phyloP scores from a whole-genome alignment of 2,888 invertebrate genomes.

The Sarcophaga caerulescens region DNA sequence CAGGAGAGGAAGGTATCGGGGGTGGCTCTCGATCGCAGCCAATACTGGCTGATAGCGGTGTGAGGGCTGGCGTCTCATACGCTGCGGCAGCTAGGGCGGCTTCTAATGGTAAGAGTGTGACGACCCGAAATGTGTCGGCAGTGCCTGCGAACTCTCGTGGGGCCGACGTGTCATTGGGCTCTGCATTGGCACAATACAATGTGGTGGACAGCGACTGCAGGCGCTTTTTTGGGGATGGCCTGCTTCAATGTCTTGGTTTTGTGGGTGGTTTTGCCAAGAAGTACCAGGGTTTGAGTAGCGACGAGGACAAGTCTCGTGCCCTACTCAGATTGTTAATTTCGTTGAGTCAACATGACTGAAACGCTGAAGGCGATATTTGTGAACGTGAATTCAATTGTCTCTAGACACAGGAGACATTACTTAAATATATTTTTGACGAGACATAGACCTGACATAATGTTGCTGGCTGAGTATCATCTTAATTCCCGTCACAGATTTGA shows the following conservation, averaged over 20 bases:
- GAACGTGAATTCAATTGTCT: too few relatives aligned
- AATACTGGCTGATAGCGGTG: not conserved
- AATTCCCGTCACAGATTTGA: not conserved
- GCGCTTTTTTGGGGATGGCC: not conserved
- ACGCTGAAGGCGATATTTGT: too few relatives aligned
- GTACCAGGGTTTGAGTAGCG: not conserved
- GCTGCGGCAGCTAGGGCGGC: too few relatives aligned
- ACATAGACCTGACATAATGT: not conserved
- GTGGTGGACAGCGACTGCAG: not conserved
- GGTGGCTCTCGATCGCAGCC: not conserved
- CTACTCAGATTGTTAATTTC: not conserved
- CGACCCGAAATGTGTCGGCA: not conserved
- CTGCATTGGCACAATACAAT: not conserved
- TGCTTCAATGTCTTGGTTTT: not conserved
- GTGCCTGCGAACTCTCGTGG: too few relatives aligned
- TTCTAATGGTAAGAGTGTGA: not conserved
- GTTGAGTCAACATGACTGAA: not conserved
- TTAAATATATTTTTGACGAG: not conserved
- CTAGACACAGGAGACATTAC: not conserved
- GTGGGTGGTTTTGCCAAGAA: not conserved
- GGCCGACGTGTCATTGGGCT: not conserved
- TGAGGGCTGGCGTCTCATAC: not conserved
- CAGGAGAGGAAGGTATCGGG: not conserved
- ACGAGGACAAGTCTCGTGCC: constrained; percentile 9
- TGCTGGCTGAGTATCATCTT: not conserved